Base-by-base conservation (phyloP, 1,140 invertebrate species). In the Goniozus legneri region DNA sequence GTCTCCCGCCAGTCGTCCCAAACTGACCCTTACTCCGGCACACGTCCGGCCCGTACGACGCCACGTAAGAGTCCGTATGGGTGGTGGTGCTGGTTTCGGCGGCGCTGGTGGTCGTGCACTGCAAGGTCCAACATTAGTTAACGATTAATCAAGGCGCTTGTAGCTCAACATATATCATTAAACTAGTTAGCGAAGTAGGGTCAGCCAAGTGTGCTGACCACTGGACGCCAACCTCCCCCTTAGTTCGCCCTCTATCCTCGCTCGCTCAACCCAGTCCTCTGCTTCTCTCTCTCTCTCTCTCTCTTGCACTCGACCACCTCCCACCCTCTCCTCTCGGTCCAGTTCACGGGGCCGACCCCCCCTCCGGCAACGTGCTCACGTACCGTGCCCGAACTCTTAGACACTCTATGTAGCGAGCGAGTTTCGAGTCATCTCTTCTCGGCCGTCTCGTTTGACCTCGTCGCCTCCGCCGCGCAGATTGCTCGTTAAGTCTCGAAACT, bases 151-250 rank as follows among this genome's bases (percentile, higher is more conserved):
- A 74, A 75, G 71, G 73, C 70, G 72, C 71, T 74, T 75, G 72
- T 75, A 74, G 71, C 69, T 76, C 72, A 74, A 76, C 71, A 76
- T 76, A 76, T 76, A 76, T 75, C 73, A 76, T 75, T 75, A 76
- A 76, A 76, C 73, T 76, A 74, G 73, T 75, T 76, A 75, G 72
- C 73, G 70, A 76, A 75, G 72, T 76, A 76, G 73, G 73, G 72
- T 75, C 67, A 69, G 65, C 69, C 73, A 76, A 75, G 73, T 76
- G 73, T 76, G 73, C 73, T 75, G 72, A 75, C 73, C 72, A 74
- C 71, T 75, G 71, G 65, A 66, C 60, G 60, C 56, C 58, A 58
- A 62, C 66, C 60, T 57, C 62, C 60, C 52, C 59, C 52, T 42
- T 52, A 59, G 55, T 52, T 56, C 53, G 47, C 50, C 56, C 56